A percentile compares a stretch with the other conserved stretches of the same genome.
Evolutionary conservation across 1,140 invertebrate genomes (phyloP).

Genomic region (Lordiphosa collinella): DNA sequence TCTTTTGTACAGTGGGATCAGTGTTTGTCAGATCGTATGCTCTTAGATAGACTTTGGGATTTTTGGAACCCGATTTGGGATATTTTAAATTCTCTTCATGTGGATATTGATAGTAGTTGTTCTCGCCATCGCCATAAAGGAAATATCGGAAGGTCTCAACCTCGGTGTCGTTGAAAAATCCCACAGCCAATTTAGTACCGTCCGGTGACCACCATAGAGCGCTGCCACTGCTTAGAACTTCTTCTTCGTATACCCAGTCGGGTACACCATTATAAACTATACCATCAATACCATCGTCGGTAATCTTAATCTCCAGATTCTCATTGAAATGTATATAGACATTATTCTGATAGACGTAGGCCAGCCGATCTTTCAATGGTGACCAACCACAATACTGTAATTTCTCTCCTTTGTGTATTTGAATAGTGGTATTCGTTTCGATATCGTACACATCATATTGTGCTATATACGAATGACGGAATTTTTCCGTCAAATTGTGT

Average conservation of each 20-base stretch:
- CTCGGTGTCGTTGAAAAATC: slow-evolving; percentile 89
- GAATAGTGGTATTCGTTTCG: slow-evolving; percentile 58
- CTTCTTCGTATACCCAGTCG: slow-evolving; percentile 93
- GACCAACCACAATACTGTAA: slow-evolving; percentile 87
- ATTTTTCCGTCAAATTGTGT: slow-evolving; percentile 59
- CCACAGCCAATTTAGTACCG: slow-evolving; percentile 88
- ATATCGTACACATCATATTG: slow-evolving; percentile 77
- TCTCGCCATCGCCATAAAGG: slow-evolving; percentile 84
- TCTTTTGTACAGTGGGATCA: slow-evolving; percentile 42
- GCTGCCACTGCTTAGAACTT: slow-evolving; percentile 90
- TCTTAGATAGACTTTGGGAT: slow-evolving; percentile 86
- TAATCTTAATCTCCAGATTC: slow-evolving; percentile 80
- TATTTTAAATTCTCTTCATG: slow-evolving; percentile 91
- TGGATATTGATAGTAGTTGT: slow-evolving; percentile 89
- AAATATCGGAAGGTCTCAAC: slow-evolving; percentile 85
- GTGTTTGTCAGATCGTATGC: slow-evolving; percentile 83
- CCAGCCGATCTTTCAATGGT: slow-evolving; percentile 85
- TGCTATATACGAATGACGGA: slow-evolving; percentile 70
- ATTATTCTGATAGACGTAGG: slow-evolving; percentile 90
- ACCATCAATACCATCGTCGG: slow-evolving; percentile 82
- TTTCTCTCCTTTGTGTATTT: slow-evolving; percentile 80
- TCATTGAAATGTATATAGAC: slow-evolving; percentile 82
- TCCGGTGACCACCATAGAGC: slow-evolving; percentile 94
- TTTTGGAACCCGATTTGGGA: slow-evolving; percentile 90
- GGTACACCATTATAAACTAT: slow-evolving; percentile 89